A percentile compares a stretch with the other conserved stretches of the same genome.
Conservation (phyloP, 2,888 invertebrate species). For the Polia nebulosa region DNA sequence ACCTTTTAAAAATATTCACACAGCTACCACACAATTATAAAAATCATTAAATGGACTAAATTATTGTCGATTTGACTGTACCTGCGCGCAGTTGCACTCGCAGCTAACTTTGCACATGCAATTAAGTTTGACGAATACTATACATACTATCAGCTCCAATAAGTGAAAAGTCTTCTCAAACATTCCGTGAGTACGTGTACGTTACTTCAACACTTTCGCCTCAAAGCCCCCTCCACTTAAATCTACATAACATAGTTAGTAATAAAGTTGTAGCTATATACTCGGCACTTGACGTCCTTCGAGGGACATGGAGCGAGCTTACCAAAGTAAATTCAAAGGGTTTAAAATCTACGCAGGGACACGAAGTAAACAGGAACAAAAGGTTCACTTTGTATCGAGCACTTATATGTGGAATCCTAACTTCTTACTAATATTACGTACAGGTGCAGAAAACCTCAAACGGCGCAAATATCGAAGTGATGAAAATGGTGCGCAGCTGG, state of each 20-base stretch:
- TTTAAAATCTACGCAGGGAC: constrained; percentile 60
- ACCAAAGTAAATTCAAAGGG: constrained; percentile 64
- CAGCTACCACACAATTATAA: too few relatives aligned
- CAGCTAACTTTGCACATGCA: too few relatives aligned
- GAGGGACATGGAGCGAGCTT: constrained; percentile 52
- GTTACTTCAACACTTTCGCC: constrained; percentile 18
- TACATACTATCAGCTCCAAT: neutral
- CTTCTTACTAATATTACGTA: too few relatives aligned
- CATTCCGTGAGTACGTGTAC: neutral
- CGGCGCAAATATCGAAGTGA: too few relatives aligned
- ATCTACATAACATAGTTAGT: constrained; percentile 53
- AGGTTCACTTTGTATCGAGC: constrained; percentile 25
- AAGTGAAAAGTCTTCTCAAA: neutral
- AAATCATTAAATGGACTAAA: too few relatives aligned
- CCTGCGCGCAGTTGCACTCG: too few relatives aligned
- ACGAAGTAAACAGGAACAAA: constrained; percentile 41
- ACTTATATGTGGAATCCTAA: too few relatives aligned
- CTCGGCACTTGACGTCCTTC: constrained; percentile 49
- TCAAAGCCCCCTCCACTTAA: constrained; percentile 23
- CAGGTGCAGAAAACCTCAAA: too few relatives aligned
- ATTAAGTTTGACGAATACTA: too few relatives aligned
- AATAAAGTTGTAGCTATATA: constrained; percentile 69
- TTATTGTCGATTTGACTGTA: too few relatives aligned
- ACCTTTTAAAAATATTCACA: too few relatives aligned
- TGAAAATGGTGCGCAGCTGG: too few relatives aligned